Percentiles rank a stretch among this genome's conserved stretches.
Evolutionary conservation across 2,797 vertebrate genomes (phyloP).

Genomic region (Alectoris magna): DNA sequence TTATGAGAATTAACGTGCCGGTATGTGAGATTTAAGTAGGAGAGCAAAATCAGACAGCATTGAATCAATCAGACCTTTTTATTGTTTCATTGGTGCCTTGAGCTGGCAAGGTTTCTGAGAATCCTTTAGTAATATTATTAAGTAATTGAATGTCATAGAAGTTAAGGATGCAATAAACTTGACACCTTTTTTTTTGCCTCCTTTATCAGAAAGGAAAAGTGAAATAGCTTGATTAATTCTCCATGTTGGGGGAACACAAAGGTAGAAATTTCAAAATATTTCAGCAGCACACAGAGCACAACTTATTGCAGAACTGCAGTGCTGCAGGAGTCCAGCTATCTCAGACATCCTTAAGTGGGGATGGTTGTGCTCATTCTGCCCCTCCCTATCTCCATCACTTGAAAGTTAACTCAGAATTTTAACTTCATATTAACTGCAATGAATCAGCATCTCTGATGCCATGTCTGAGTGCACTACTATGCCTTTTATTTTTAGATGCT

Average conservation of each 20-base stretch:
- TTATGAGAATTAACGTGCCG: not conserved
- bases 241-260: not conserved
- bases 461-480: not conserved
- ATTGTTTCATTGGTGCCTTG: not conserved
- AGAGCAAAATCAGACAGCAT: not conserved
- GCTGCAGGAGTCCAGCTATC: not conserved
- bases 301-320: not conserved
- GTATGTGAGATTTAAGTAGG: not conserved
- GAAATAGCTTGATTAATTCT: not conserved
- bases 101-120: not conserved
- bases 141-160: not conserved
- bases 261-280: not conserved
- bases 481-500: conserved; percentile 53
- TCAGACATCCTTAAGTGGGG: not conserved
- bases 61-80: not conserved
- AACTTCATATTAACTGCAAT: conserved; percentile 16
- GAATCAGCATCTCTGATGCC: conserved; percentile 35
- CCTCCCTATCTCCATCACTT: not conserved
- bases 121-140: not conserved
- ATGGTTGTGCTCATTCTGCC: not conserved
- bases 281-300: not conserved
- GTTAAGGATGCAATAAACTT: not conserved
- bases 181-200: not conserved
- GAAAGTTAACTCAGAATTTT: not conserved
- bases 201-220: not conserved